A percentile compares a stretch with the other conserved stretches of the same genome.
These are phyloP conservation scores for Catocala nupta DNA, from an alignment of 2,888 invertebrate species.

Conservation along the genomic window DNA sequence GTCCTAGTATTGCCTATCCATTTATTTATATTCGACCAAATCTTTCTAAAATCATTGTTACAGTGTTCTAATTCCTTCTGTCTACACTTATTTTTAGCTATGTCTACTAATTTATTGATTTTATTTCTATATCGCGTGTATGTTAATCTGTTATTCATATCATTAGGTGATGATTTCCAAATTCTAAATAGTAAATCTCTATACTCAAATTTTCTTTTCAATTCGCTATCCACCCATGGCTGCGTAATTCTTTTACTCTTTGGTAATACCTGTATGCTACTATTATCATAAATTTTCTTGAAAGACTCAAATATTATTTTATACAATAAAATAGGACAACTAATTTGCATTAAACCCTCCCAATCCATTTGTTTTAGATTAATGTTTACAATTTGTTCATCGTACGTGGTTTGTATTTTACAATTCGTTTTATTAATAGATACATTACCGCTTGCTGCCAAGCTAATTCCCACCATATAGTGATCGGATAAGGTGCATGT, in stretches of 20 bases:
- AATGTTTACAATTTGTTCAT: neutral
- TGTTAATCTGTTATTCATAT: conserved; percentile 2
- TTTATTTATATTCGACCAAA: conserved; percentile 1
- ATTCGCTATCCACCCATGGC: neutral
- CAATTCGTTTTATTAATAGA: neutral
- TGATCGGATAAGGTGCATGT: neutral
- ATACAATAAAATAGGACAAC: neutral
- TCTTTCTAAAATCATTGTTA: conserved; percentile 5
- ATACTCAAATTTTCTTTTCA: neutral
- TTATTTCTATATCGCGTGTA: conserved; percentile 13
- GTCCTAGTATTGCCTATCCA: conserved; percentile 3
- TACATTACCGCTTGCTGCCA: neutral
- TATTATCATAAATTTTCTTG: neutral
- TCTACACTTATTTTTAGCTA: conserved; percentile 5
- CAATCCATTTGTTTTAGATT: neutral
- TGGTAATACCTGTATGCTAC: neutral
- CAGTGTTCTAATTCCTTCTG: conserved; percentile 2
- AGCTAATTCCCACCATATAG: neutral
- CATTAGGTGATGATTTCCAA: conserved; percentile 1
- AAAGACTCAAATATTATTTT: neutral
- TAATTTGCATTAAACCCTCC: neutral
- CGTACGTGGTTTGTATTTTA: neutral
- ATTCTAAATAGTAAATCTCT: neutral
- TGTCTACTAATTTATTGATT: conserved; percentile 9
- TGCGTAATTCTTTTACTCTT: neutral